phyloP scores from a whole-genome alignment of 2,113 vertebrate genomes.

The Scopus umbretta region DNA sequence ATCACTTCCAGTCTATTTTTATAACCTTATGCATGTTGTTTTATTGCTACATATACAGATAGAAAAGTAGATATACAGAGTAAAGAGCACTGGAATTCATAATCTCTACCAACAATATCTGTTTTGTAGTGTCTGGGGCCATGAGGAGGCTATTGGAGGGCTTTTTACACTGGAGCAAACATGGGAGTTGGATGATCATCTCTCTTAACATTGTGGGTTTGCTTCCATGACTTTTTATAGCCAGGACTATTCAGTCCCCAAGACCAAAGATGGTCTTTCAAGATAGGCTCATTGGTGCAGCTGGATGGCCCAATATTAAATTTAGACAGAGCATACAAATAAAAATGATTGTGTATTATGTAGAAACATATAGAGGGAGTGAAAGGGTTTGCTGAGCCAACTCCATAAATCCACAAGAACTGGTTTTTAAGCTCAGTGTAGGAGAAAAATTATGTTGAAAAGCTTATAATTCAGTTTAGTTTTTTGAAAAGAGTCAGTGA shows the following conservation, averaged over 20 bases:
- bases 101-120: conserved; percentile 54
- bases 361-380: neutral
- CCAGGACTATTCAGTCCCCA: neutral
- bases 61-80: conserved; percentile 64
- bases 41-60: conserved; percentile 77
- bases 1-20: conserved; percentile 72
- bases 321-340: neutral
- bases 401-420: neutral
- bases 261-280: neutral
- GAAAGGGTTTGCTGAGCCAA: neutral
- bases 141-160: neutral
- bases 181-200: neutral
- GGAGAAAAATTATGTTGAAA: neutral
- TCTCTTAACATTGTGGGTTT: neutral
- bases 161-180: neutral
- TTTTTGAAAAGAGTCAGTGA: neutral
- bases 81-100: conserved; percentile 58
- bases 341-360: neutral
- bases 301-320: neutral
- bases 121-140: neutral
- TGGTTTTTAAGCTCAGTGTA: neutral
- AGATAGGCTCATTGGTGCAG: neutral
- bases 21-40: conserved; percentile 72
- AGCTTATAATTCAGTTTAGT: neutral
- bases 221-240: neutral